Percentiles rank a stretch among this genome's conserved stretches.
Evolutionary conservation across 2,797 vertebrate species (phyloP).

Genomic region (Pyrocephalus nanus): DNA sequence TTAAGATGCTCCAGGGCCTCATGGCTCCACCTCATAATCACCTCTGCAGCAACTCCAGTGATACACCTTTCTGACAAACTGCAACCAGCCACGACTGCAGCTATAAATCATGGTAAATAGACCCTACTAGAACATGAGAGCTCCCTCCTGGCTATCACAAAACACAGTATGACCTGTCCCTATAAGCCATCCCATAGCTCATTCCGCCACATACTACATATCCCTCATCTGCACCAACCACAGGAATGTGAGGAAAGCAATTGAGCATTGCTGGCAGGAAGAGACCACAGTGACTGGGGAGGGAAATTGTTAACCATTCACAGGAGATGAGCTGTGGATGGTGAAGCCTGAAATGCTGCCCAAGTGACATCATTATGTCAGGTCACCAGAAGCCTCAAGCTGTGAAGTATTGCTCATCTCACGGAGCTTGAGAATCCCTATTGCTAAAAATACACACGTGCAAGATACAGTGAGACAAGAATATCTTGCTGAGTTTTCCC

Average conservation of each 20-base stretch:
- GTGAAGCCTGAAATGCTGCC: background rate
- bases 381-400: background rate
- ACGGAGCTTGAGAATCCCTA: background rate
- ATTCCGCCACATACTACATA: accelerated
- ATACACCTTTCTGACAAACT: background rate
- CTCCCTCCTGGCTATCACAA: background rate
- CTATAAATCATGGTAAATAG: background rate
- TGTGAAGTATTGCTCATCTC: background rate
- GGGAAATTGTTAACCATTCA: background rate
- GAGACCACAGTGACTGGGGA: background rate
- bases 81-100: background rate
- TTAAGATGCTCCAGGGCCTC: constrained; percentile 27
- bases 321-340: background rate
- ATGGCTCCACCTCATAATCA: background rate
- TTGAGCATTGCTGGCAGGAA: background rate
- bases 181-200: background rate
- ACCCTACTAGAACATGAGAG: background rate
- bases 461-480: background rate
- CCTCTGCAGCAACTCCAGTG: background rate
- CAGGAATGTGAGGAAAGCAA: background rate
- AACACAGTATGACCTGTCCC: background rate
- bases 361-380: background rate
- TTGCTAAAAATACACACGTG: background rate
- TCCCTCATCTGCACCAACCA: background rate
- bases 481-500: background rate